Conservation (phyloP, 1,140 invertebrate species). For the Drosophila truncata region DNA sequence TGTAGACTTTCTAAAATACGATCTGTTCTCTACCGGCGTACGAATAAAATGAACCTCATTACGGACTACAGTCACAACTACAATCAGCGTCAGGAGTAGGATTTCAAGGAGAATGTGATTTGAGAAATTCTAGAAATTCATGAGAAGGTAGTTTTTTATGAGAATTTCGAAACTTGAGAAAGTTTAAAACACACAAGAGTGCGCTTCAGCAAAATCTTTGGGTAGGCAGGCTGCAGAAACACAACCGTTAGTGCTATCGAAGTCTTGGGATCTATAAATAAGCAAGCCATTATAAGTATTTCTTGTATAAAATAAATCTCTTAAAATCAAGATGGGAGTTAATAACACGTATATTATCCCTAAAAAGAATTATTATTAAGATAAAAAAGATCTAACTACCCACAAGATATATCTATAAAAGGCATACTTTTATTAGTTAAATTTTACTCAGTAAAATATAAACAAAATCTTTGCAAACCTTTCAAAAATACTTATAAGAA, state of each 20-base stretch:
- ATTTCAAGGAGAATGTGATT: constrained; percentile 27
- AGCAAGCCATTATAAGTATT: too few species aligned
- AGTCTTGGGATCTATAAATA: too few species aligned
- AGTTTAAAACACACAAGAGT: neutral
- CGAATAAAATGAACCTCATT: constrained; percentile 28
- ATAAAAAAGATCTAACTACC: neutral
- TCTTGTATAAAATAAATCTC: too few species aligned
- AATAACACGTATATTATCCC: too few species aligned
- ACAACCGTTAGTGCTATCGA: too few species aligned
- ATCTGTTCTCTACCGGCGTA: constrained; percentile 39
- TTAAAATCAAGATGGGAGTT: too few species aligned
- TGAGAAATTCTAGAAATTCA: neutral
- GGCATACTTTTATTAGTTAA: too few species aligned
- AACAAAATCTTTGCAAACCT: neutral
- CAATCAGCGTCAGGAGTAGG: neutral
- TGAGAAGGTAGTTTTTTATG: neutral
- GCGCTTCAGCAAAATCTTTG: neutral
- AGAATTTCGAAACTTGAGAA: neutral
- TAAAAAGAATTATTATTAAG: too few species aligned
- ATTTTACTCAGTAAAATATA: neutral
- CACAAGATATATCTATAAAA: neutral
- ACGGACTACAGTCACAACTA: neutral
- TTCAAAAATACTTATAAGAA: neutral
- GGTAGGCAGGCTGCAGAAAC: too few species aligned
- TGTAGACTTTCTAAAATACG: constrained; percentile 23